Percentiles rank a stretch among this genome's conserved stretches.
Conservation (phyloP, 2,113 vertebrate genomes). For the Anhinga rufa region DNA sequence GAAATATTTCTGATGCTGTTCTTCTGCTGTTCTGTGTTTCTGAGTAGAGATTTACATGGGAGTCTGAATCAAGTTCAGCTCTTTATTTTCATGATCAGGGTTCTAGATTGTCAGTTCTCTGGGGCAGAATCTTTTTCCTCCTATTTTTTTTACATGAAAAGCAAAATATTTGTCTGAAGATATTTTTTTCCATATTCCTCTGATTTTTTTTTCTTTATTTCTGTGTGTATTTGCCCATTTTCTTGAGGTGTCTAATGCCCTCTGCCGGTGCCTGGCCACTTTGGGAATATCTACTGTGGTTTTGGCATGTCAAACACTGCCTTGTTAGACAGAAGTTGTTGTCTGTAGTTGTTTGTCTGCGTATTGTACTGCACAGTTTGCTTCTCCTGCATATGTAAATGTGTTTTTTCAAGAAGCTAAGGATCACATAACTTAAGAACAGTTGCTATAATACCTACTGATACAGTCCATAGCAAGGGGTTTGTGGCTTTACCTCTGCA, state of each 20-base stretch:
- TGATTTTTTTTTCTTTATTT: background rate
- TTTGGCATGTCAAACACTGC: background rate
- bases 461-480: background rate
- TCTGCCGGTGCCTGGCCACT: background rate
- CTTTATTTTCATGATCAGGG: background rate
- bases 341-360: background rate
- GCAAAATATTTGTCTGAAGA: background rate
- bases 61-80: background rate
- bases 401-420: background rate
- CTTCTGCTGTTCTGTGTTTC: background rate
- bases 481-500: background rate
- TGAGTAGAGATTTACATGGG: background rate
- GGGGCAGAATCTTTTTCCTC: background rate
- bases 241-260: background rate
- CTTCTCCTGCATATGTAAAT: background rate
- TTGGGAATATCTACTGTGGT: background rate
- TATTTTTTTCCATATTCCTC: background rate
- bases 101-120: background rate
- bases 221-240: background rate
- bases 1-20: background rate
- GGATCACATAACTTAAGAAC: background rate
- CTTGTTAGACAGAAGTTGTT: background rate
- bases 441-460: background rate
- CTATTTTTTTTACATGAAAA: background rate
- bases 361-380: background rate